Evolutionary conservation across 2,888 invertebrate species (phyloP).

Genomic region (Mermis nigrescens): DNA sequence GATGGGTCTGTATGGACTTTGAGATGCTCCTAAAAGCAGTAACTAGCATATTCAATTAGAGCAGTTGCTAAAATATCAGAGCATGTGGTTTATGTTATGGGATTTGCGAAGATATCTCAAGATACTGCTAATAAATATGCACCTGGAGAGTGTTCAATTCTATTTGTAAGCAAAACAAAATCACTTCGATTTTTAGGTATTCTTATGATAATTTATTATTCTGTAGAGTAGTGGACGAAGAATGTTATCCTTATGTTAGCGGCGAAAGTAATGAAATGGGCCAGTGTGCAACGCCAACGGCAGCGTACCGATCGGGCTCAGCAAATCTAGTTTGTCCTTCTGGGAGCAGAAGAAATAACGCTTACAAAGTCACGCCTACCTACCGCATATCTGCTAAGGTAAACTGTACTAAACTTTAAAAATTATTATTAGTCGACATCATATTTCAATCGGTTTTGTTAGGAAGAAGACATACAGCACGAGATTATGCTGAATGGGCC

Average conservation of each 20-base stretch:
- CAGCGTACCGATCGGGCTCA: constrained; percentile 27
- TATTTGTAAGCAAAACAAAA: too few species aligned
- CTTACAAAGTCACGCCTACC: constrained; percentile 36
- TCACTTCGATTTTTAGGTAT: too few species aligned
- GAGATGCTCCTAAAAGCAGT: too few species aligned
- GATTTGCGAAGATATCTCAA: too few species aligned
- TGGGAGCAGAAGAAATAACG: constrained; percentile 22
- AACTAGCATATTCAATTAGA: too few species aligned
- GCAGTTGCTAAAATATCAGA: too few species aligned
- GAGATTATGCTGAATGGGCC: constrained; percentile 77
- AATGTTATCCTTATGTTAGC: constrained; percentile 55
- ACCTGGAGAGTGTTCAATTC: too few species aligned
- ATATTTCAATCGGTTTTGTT: constrained; percentile 15
- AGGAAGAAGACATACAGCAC: constrained; percentile 60
- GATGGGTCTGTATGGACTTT: too few species aligned
- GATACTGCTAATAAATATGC: too few species aligned
- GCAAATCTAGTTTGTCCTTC: constrained; percentile 28
- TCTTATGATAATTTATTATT: too few species aligned
- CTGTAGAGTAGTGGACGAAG: constrained; percentile 57
- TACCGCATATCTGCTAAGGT: constrained; percentile 33
- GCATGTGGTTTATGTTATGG: too few species aligned
- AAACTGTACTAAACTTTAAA: constrained; percentile 12
- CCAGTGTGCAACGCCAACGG: constrained; percentile 44
- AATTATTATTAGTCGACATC: not conserved
- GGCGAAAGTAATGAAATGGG: constrained; percentile 43